Evolutionary conservation across 1,140 invertebrate genomes (phyloP), one percentile per base, ranked within the genome.

Genomic region (Bombyx mori): DNA sequence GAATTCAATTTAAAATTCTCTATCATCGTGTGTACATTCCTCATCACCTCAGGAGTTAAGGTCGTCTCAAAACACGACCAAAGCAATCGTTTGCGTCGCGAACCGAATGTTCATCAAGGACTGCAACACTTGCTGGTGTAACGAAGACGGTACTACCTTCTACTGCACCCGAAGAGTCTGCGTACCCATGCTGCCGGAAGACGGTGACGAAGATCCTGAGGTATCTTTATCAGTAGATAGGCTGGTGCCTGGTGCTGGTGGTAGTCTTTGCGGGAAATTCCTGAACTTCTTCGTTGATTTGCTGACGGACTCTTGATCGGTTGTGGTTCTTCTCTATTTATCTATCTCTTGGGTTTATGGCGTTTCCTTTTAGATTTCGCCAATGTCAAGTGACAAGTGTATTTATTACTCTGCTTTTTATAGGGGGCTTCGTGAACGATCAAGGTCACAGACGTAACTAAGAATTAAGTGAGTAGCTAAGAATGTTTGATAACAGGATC

Each of bases 81-180:
- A 73, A 42, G 57, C 65, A 0, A 67, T 78, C 1, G 66, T 86
- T 6, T 88, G 84, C 56, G 65, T 74, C 2, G 80, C 83, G 3
- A 86, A 84, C 42, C 61, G 74, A 2, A 82, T 84, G 74, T 88
- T 88, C 56, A 75, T 85, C 10, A 82, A 76, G 52, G 77, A 86
- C 56, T 88, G 86, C 57, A 87, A 88, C 65, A 86, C 77, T 7
- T 88, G 86, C 53, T 82, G 76, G 77, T 88, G 83, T 56, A 86
- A 85, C 55, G 81, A 85, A 22, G 78, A 86, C 22, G 84, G 86
- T 0, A 88, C 81, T 1, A 74, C 77, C 9, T 86, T 75, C 61
- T 77, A 74, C 55, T 87, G 84, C 57, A 87, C 80, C 0, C 70
- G 83, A 52, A 76, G 77, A 59, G 71, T 75, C n/a, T 86, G 82